These are phyloP conservation scores for Micrasema minimum DNA, from an alignment of 1,140 invertebrate species.

Conservation along the genomic window DNA sequence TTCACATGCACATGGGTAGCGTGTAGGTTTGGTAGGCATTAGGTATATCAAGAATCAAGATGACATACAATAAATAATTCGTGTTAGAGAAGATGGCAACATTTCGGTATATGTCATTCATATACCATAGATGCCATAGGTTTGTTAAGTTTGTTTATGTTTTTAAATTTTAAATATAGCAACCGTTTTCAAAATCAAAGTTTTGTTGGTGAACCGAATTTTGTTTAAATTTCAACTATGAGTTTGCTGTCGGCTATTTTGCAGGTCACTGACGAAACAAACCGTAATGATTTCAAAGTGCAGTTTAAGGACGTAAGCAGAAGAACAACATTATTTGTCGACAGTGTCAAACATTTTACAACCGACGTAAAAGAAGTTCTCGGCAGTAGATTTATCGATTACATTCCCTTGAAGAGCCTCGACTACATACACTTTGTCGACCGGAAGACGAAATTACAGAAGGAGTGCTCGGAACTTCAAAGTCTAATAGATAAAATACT, in stretches of 20 bases:
- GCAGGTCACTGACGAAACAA: conserved; percentile 38
- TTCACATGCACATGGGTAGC: too few relatives aligned
- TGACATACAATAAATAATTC: too few relatives aligned
- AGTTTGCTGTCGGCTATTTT: conserved; percentile 48
- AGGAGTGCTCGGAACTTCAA: conserved; percentile 30
- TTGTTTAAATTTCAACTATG: conserved; percentile 22
- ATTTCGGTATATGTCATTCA: too few relatives aligned
- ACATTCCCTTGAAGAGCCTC: conserved; percentile 38
- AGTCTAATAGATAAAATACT: conserved; percentile 29
- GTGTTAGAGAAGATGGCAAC: too few relatives aligned
- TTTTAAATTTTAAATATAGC: too few relatives aligned
- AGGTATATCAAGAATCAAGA: too few relatives aligned
- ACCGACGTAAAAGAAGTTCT: conserved; percentile 39
- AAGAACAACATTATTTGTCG: conserved; percentile 32
- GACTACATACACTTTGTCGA: conserved; percentile 39
- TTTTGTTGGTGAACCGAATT: too few relatives aligned
- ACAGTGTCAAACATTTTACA: conserved; percentile 40
- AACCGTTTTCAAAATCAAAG: too few relatives aligned
- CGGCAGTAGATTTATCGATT: conserved; percentile 35
- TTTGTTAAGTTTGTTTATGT: too few relatives aligned
- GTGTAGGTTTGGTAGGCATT: too few relatives aligned
- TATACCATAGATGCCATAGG: too few relatives aligned
- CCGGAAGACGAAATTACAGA: conserved; percentile 26
- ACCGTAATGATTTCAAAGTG: conserved; percentile 36
- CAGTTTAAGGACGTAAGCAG: conserved; percentile 37